These are phyloP conservation scores for Diorhabda carinulata DNA, from an alignment of 1,140 invertebrate species.

Conservation along the genomic window DNA sequence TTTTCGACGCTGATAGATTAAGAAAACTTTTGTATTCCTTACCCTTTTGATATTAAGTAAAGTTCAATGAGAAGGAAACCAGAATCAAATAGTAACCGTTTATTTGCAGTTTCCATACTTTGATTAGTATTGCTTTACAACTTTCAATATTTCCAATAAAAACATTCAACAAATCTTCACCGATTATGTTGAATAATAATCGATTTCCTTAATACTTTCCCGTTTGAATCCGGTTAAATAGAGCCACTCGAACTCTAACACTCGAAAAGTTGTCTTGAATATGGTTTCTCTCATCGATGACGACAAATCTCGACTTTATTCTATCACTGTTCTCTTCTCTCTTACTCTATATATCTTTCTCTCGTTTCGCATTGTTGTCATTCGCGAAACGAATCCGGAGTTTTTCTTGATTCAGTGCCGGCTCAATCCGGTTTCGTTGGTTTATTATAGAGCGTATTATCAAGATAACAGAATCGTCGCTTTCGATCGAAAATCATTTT, in stretches of 20 bases:
- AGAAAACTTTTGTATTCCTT: too few species aligned
- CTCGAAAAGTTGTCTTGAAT: neutral
- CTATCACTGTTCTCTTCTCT: neutral
- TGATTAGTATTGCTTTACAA: neutral
- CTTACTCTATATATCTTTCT: neutral
- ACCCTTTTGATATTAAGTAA: too few species aligned
- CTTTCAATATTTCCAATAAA: neutral
- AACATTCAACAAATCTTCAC: conserved; percentile 1
- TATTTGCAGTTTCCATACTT: too few species aligned
- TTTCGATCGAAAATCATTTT: too few species aligned
- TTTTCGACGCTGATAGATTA: too few species aligned
- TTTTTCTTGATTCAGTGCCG: neutral
- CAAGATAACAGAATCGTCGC: too few species aligned
- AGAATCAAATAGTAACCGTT: too few species aligned
- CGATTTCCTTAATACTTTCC: neutral
- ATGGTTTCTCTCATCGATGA: neutral
- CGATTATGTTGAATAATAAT: neutral
- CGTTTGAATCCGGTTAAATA: neutral
- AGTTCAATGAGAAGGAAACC: too few species aligned
- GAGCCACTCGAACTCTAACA: neutral
- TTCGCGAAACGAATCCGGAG: neutral
- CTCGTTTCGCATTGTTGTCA: neutral
- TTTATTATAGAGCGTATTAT: too few species aligned
- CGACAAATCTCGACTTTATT: neutral
- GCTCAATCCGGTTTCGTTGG: too few species aligned